phyloP scores from a whole-genome alignment of 2,888 invertebrate species.

The Dynastes hyllus region DNA sequence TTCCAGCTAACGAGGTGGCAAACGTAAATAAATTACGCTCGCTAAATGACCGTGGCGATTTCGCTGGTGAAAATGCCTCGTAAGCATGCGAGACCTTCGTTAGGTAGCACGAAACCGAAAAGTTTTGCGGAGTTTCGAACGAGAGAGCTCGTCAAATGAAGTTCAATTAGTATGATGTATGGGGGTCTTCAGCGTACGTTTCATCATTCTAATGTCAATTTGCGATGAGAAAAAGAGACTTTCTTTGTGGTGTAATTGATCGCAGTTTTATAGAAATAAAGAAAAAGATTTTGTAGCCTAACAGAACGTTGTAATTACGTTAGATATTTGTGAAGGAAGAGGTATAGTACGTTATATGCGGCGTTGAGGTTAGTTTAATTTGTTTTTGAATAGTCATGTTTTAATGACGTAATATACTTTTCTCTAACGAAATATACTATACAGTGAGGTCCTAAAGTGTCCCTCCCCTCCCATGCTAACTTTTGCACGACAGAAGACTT shows the following conservation, averaged over 20 bases:
- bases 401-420: too few species aligned
- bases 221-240: not conserved
- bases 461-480: too few species aligned
- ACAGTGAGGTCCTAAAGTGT: too few species aligned
- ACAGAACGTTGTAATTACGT: too few species aligned
- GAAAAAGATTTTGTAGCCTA: too few species aligned
- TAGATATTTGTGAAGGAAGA: too few species aligned
- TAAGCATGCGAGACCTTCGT: not conserved
- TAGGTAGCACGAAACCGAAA: not conserved
- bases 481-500: too few species aligned
- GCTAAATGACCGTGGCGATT: conserved; percentile 11
- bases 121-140: not conserved
- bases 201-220: not conserved
- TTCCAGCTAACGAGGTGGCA: conserved; percentile 29
- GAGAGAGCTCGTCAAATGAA: not conserved
- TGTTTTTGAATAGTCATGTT: too few species aligned
- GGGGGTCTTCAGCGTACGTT: not conserved
- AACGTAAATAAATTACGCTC: conserved; percentile 28
- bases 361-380: too few species aligned
- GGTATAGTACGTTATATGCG: too few species aligned
- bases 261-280: too few species aligned
- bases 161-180: conserved; percentile 5
- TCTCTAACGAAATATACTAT: too few species aligned
- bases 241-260: not conserved
- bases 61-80: not conserved